Evolutionary conservation across 2,797 vertebrate species (phyloP).

Genomic region (Pteropus rufus): DNA sequence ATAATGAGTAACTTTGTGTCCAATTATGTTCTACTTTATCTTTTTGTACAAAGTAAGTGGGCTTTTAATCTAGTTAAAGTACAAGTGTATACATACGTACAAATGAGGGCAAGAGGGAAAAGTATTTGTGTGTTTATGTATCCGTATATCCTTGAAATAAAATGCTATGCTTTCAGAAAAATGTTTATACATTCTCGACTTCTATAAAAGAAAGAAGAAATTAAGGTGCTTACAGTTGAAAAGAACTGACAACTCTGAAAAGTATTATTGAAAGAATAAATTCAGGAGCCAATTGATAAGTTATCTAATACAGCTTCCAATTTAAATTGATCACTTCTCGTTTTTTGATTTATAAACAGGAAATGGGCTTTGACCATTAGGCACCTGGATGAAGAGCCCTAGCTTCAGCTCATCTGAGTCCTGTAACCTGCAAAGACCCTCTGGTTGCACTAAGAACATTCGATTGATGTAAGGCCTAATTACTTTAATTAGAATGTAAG

Average conservation of each 20-base stretch:
- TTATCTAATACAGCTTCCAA: background rate
- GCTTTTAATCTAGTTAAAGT: background rate
- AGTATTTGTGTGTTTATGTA: background rate
- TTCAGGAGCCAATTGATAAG: background rate
- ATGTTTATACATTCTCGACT: background rate
- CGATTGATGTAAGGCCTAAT: slow-evolving; percentile 57
- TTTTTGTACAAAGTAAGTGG: background rate
- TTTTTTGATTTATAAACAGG: slow-evolving; percentile 64
- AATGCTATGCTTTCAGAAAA: background rate
- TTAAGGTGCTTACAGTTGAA: background rate
- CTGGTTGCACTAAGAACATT: background rate
- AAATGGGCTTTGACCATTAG: slow-evolving; percentile 32
- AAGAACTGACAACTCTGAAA: background rate
- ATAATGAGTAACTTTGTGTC: background rate
- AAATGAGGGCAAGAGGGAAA: background rate
- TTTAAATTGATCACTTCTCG: slow-evolving; percentile 23
- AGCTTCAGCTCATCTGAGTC: background rate
- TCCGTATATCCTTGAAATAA: background rate
- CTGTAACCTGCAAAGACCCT: background rate
- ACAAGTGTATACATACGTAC: background rate
- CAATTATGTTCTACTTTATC: background rate
- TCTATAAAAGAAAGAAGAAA: background rate
- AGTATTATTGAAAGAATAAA: slow-evolving; percentile 4
- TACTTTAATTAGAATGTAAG: slow-evolving; percentile 46
- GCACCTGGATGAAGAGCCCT: slow-evolving; percentile 35